Conservation (phyloP, 2,888 invertebrate genomes). For the Eudemis profundana region DNA sequence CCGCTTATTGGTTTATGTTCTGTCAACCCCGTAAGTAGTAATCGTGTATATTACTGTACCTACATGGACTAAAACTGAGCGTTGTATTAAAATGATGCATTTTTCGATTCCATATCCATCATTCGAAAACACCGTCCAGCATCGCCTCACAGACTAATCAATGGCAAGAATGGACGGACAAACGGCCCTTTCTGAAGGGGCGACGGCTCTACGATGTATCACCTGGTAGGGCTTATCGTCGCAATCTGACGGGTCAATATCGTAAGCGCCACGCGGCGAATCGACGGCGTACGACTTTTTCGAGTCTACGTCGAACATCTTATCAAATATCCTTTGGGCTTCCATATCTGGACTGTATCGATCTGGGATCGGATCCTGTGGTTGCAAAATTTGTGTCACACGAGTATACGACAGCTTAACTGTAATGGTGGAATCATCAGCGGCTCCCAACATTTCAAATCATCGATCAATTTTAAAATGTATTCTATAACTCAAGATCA, state of each 20-base stretch:
- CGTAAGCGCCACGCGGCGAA: constrained; percentile 81
- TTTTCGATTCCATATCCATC: no score
- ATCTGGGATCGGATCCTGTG: constrained; percentile 83
- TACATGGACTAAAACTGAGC: neutral
- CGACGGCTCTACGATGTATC: constrained; percentile 77
- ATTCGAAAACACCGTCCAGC: neutral
- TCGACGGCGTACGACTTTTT: constrained; percentile 78
- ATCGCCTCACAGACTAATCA: neutral
- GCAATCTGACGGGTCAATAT: constrained; percentile 81
- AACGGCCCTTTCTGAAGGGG: constrained; percentile 57
- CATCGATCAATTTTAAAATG: no score
- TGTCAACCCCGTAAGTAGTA: no score
- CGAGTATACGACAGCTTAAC: constrained; percentile 37
- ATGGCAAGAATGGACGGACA: constrained; percentile 16
- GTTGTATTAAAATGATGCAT: neutral
- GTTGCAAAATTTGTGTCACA: constrained; percentile 72
- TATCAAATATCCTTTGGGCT: constrained; percentile 85
- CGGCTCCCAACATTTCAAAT: neutral
- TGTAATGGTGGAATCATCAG: constrained; percentile 51
- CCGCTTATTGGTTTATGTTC: no score
- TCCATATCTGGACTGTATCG: constrained; percentile 85
- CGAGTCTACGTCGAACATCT: constrained; percentile 84
- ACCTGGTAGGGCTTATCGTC: constrained; percentile 83
- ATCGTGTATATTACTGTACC: no score
- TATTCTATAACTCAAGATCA: no score